These are phyloP conservation scores for Columba livia DNA, from an alignment of 2,113 vertebrate species.

Conservation along the genomic window DNA sequence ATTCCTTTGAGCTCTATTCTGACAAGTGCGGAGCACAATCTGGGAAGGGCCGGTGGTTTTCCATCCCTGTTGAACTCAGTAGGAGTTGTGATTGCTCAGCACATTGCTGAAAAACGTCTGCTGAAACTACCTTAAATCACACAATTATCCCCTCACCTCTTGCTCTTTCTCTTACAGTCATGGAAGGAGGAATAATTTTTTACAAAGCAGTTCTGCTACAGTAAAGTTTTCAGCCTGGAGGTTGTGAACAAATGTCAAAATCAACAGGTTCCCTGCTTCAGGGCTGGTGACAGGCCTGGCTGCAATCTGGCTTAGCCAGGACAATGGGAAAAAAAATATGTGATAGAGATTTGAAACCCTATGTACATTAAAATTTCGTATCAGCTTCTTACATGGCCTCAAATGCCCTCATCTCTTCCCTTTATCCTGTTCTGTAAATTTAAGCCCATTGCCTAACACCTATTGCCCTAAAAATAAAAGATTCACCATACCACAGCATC, in stretches of 20 bases:
- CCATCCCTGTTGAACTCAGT: slow-evolving; percentile 27
- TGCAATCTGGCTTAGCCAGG: background rate
- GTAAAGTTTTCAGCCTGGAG: background rate
- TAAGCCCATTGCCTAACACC: background rate
- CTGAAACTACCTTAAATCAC: slow-evolving; percentile 60
- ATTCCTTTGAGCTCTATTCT: slow-evolving; percentile 51
- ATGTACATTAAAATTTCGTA: background rate
- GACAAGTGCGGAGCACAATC: slow-evolving; percentile 19
- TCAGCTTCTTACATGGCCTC: background rate
- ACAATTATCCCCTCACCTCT: slow-evolving; percentile 51
- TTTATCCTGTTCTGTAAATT: background rate
- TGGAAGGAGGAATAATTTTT: background rate
- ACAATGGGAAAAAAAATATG: rapidly evolving
- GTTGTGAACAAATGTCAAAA: background rate
- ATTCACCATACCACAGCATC: background rate
- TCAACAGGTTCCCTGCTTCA: background rate
- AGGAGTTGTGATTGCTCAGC: slow-evolving; percentile 49
- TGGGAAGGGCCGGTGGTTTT: slow-evolving; percentile 33
- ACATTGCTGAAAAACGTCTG: background rate
- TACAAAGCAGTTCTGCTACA: background rate
- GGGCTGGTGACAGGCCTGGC: background rate
- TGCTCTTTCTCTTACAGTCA: background rate
- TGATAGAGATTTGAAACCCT: background rate
- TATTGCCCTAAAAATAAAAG: background rate
- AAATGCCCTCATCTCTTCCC: background rate